A percentile compares a stretch with the other conserved stretches of the same genome.
phyloP scores from a whole-genome alignment of 2,113 vertebrate genomes.

The Solea senegalensis region DNA sequence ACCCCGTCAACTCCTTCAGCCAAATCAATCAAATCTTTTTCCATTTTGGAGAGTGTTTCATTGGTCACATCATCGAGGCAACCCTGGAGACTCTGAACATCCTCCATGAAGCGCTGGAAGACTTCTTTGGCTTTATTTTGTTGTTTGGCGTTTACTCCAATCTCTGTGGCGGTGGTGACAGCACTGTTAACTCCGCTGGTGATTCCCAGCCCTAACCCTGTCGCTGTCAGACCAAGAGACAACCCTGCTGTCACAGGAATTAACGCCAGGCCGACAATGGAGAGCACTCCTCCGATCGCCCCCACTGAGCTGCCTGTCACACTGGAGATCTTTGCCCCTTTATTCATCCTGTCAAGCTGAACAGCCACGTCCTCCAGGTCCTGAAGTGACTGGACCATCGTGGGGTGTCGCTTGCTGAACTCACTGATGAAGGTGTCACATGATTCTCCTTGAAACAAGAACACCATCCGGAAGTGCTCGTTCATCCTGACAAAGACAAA shows the following conservation, averaged over 20 bases:
- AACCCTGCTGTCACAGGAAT: constrained; percentile 60
- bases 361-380: constrained; percentile 39
- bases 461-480: constrained; percentile 40
- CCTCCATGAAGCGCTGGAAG: constrained; percentile 57
- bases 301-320: constrained; percentile 65
- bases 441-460: constrained; percentile 30
- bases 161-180: constrained; percentile 48
- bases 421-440: constrained; percentile 18
- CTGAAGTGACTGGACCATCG: constrained; percentile 37
- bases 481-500: constrained; percentile 39
- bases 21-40: accelerated
- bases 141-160: constrained; percentile 33
- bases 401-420: constrained; percentile 27
- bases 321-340: constrained; percentile 64
- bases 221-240: constrained; percentile 50
- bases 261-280: constrained; percentile 57
- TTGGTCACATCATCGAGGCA: constrained; percentile 33
- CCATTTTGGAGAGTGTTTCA: neutral
- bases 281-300: constrained; percentile 51
- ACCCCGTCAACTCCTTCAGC: neutral
- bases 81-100: constrained; percentile 38
- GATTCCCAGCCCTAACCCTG: constrained; percentile 43
- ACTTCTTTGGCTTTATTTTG: constrained; percentile 38
- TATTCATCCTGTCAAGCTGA: constrained; percentile 57
- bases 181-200: constrained; percentile 44